These are phyloP conservation scores for Laticauda laticaudata DNA, from an alignment of 2,113 vertebrate genomes.

Conservation along the genomic window DNA sequence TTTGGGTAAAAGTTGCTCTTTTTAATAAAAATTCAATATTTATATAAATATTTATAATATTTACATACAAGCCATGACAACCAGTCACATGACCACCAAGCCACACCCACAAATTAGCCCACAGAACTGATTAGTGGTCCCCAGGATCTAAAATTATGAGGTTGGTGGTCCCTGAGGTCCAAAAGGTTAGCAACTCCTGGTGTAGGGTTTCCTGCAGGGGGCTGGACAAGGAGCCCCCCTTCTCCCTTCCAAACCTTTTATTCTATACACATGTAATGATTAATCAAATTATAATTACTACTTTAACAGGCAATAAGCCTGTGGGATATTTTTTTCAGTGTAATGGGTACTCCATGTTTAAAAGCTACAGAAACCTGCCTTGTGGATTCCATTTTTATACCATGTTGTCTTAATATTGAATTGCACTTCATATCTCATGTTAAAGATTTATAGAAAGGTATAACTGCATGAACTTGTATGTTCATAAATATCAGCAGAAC, in stretches of 20 bases:
- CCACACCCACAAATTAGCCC: too few relatives aligned
- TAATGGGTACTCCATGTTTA: slow-evolving; percentile 20
- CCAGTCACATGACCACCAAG: too few relatives aligned
- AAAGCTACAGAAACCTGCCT: slow-evolving; percentile 50
- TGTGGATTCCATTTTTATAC: slow-evolving; percentile 48
- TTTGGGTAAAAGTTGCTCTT: too few relatives aligned
- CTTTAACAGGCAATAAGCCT: slow-evolving; percentile 18
- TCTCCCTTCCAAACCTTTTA: neutral
- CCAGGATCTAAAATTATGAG: too few relatives aligned
- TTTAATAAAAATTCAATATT: too few relatives aligned
- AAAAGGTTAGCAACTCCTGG: too few relatives aligned
- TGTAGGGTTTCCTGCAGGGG: neutral
- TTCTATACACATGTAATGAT: slow-evolving; percentile 1
- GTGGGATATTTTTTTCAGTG: slow-evolving; percentile 9
- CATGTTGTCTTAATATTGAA: slow-evolving; percentile 48
- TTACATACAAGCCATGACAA: too few relatives aligned
- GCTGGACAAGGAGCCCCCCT: neutral
- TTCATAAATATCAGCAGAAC: too few relatives aligned
- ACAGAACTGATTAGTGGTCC: too few relatives aligned
- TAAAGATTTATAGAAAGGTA: slow-evolving; percentile 48
- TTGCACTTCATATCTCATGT: slow-evolving; percentile 25
- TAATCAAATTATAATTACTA: neutral
- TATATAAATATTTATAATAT: too few relatives aligned
- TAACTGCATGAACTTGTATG: slow-evolving; percentile 40
- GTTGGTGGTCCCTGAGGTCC: too few relatives aligned